Base-by-base conservation (phyloP, 2,113 vertebrate species). In the Caranx ignobilis region DNA sequence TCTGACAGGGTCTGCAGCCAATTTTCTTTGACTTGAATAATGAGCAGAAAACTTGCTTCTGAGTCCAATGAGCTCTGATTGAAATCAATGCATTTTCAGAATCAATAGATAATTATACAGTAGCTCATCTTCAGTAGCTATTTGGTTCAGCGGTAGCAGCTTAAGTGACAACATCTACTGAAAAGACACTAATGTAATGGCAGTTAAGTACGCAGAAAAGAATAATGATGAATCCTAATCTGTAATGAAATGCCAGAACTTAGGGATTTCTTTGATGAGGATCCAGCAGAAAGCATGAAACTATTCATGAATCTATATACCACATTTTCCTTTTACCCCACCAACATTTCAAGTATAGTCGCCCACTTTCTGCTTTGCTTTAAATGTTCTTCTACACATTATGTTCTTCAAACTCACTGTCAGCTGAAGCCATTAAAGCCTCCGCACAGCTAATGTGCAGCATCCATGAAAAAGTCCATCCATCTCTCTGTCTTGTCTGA, bases 71-170 rank as follows among this genome's bases (percentile, higher is more conserved):
- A 74, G 57, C 63, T 69, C 61, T 41, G 64, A 66, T 47, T 13
- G 12, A 1, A 6, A 19, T 66, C 34, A 50, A 52, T 71, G 65
- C 37, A 57, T 64, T 43, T 39, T 13, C 52, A 48, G 15, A 26
- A 65, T 75, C 52, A 69, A 76, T 54, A 65, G 15, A 65, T 60
- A 70, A 83, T 61, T 64, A 75, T 65, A 34, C 19, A 65, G 47
- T 34, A 57, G 13, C 41, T 60, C 19, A 64, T 62, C 21, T 55
- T 69, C 3, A 62, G n/a, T 43, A 54, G 66, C 56, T 43, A 15
- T 61, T 54, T 31, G 41, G 32, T 18, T n/a, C 60, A 70, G 10
- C 2, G 34, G 39, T 13, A 11, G 19, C 63, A 66, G 3, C 13
- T 21, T 26, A 26, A 56, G 13, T 66, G 35, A 9, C 39, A 54